Conservation (phyloP, 2,113 vertebrate genomes). For the Oryzias melastigma region DNA sequence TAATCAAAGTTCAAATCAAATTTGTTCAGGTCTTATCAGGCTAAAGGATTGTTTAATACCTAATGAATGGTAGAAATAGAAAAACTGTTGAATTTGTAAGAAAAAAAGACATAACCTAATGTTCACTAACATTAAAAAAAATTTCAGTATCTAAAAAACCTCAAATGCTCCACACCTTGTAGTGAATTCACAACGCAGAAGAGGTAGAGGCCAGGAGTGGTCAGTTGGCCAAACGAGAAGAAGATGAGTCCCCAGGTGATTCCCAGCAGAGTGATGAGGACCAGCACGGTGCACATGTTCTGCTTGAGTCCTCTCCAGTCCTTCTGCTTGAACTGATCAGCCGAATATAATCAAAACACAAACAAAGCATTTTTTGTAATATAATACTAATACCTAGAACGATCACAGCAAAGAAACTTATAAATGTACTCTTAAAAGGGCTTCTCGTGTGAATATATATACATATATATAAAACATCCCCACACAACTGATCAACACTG, state of each 20-base stretch:
- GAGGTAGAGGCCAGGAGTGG: conserved; percentile 44
- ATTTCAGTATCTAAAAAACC: background rate
- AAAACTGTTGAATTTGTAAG: no score
- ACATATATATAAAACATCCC: no score
- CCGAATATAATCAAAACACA: background rate
- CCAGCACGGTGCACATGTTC: conserved; percentile 43
- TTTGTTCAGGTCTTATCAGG: no score
- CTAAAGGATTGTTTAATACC: no score
- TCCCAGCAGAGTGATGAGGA: conserved; percentile 56
- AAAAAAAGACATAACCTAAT: no score
- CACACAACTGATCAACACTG: no score
- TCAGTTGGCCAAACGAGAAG: conserved; percentile 47
- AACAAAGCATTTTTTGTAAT: background rate
- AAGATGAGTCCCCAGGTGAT: conserved; percentile 59
- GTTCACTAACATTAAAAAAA: background rate
- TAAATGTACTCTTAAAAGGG: no score
- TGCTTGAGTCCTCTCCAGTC: conserved; percentile 18
- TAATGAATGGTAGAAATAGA: no score
- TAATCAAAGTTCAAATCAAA: no score
- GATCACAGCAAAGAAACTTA: no score
- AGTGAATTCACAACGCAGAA: conserved; percentile 65
- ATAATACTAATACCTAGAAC: no score
- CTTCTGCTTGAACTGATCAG: conserved; percentile 16
- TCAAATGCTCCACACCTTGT: conserved; percentile 41
- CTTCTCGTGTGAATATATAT: no score